Evolutionary conservation across 2,888 invertebrate species (phyloP).

Genomic region (Calameuta pallipes): DNA sequence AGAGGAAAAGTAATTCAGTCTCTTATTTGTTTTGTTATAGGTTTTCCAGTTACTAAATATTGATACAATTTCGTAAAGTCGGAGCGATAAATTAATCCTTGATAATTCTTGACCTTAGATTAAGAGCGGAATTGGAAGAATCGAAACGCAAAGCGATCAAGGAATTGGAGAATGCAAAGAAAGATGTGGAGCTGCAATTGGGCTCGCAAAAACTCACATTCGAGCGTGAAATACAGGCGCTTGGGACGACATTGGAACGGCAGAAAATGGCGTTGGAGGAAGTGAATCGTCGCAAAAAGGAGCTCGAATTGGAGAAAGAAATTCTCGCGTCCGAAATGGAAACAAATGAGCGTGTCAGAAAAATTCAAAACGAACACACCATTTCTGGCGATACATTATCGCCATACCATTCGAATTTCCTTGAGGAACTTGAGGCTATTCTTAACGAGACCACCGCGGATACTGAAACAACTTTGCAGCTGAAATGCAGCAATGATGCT

Average conservation of each 20-base stretch:
- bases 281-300: slow-evolving; percentile 52
- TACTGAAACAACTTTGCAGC: slow-evolving; percentile 50
- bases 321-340: slow-evolving; percentile 63
- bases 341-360: slow-evolving; percentile 66
- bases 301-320: slow-evolving; percentile 59
- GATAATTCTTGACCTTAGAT: slow-evolving; percentile 35
- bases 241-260: slow-evolving; percentile 56
- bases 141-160: slow-evolving; percentile 61
- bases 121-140: slow-evolving; percentile 60
- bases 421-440: slow-evolving; percentile 68
- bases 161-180: slow-evolving; percentile 60
- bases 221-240: slow-evolving; percentile 56
- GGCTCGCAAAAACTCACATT: slow-evolving; percentile 57
- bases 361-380: slow-evolving; percentile 61
- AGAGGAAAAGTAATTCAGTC: slow-evolving; percentile 64
- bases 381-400: slow-evolving; percentile 17
- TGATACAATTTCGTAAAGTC: background rate
- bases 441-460: slow-evolving; percentile 61
- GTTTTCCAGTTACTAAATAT: background rate
- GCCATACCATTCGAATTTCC: slow-evolving; percentile 68
- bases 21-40: background rate
- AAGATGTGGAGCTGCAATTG: slow-evolving; percentile 56
- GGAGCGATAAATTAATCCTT: background rate
- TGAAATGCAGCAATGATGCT: slow-evolving; percentile 49
- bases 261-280: slow-evolving; percentile 59